These are phyloP conservation scores for Ceratotherium simum DNA, from an alignment of 2,113 vertebrate genomes.

Conservation along the genomic window DNA sequence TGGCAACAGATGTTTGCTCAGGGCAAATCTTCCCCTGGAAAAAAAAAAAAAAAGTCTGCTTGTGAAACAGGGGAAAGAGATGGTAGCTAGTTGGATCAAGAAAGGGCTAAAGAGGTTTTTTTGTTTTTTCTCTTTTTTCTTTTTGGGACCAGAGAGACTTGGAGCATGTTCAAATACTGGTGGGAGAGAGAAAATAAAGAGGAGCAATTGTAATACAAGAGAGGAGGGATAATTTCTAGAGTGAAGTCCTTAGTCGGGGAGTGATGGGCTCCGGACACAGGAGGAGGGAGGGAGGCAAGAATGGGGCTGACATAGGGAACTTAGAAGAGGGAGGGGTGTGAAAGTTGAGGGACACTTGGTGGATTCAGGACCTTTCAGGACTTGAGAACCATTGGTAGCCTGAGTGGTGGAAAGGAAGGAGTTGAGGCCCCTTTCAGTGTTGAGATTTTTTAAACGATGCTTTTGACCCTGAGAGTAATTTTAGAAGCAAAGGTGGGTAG, in stretches of 20 bases:
- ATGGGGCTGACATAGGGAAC: neutral
- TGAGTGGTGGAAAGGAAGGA: neutral
- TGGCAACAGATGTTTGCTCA: too few relatives aligned
- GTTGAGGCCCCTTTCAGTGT: neutral
- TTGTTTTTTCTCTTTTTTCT: neutral
- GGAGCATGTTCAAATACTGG: neutral
- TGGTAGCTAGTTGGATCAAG: neutral
- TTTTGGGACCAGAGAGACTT: neutral
- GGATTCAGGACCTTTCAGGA: neutral
- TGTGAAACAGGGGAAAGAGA: neutral
- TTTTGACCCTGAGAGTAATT: slow-evolving; percentile 30
- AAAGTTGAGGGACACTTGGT: neutral
- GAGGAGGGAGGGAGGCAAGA: neutral
- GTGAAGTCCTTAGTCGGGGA: neutral
- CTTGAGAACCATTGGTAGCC: neutral
- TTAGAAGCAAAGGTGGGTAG: neutral
- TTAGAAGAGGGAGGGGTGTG: neutral
- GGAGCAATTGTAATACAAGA: neutral
- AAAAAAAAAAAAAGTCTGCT: neutral
- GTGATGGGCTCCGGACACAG: neutral
- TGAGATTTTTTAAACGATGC: neutral
- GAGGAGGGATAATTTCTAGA: neutral
- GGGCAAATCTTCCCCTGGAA: too few relatives aligned
- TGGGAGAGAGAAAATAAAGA: neutral
- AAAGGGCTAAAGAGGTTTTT: neutral